Conservation (phyloP, 2,888 invertebrate species). For the Mesochorus sp. region DNA sequence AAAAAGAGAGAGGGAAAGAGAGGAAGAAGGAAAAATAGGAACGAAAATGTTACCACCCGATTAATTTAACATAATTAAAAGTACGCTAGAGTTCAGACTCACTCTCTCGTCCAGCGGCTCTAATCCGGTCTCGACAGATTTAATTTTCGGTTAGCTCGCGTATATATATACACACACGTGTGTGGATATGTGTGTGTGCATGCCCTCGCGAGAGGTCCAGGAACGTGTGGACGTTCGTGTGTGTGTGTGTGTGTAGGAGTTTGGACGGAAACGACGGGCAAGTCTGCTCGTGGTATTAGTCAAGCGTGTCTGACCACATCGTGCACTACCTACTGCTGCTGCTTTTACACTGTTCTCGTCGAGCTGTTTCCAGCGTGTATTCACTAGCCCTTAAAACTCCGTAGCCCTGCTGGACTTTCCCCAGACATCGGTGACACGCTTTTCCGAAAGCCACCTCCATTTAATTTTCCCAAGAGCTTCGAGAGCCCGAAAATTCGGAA, state of each 20-base stretch:
- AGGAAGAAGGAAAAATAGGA: conserved; percentile 39
- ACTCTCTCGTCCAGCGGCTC: conserved; percentile 32
- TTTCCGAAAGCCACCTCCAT: too few species aligned
- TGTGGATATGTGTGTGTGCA: too few species aligned
- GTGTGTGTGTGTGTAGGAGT: conserved; percentile 1
- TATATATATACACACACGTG: too few species aligned
- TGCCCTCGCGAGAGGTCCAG: conserved; percentile 24
- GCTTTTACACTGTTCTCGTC: conserved; percentile 27
- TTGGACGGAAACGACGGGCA: conserved; percentile 37
- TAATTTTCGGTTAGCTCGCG: conserved; percentile 70
- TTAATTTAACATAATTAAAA: conserved; percentile 77
- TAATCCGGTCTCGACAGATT: conserved; percentile 75
- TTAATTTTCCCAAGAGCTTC: too few species aligned
- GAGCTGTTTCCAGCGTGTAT: conserved; percentile 28
- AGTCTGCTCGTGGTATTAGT: conserved; percentile 39
- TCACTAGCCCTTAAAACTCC: conserved; percentile 20
- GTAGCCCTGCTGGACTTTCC: neutral
- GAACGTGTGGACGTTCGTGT: neutral
- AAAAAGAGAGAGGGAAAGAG: conserved; percentile 45
- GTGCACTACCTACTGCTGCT: conserved; percentile 42
- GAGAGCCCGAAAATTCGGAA: too few species aligned
- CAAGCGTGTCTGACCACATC: conserved; percentile 44
- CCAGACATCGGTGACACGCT: too few species aligned
- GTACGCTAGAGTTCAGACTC: conserved; percentile 55
- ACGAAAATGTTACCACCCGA: conserved; percentile 63